Evolutionary conservation across 2,888 invertebrate species (phyloP).

Genomic region (Melieria picta): DNA sequence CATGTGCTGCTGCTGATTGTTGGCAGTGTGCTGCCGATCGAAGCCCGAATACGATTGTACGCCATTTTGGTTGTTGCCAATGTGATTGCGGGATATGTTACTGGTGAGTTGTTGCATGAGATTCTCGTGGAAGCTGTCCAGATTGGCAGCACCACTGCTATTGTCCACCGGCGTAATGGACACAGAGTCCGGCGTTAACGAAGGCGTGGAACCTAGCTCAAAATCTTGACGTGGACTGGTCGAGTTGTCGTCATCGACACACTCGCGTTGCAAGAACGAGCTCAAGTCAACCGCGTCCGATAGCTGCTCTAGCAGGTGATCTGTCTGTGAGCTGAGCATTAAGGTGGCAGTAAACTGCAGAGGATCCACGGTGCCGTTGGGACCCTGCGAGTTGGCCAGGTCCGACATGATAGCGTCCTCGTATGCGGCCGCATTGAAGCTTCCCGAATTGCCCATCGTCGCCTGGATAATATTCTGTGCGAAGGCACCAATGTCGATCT

Average conservation of each 20-base stretch:
- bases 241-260: slow-evolving; percentile 66
- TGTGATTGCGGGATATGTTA: slow-evolving; percentile 55
- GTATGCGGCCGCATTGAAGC: slow-evolving; percentile 70
- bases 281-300: slow-evolving; percentile 83
- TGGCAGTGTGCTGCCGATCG: slow-evolving; percentile 68
- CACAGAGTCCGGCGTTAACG: slow-evolving; percentile 75
- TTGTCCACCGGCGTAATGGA: slow-evolving; percentile 68
- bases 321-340: slow-evolving; percentile 81
- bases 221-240: slow-evolving; percentile 71
- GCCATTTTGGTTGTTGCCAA: slow-evolving; percentile 68
- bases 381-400: slow-evolving; percentile 68
- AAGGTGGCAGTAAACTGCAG: slow-evolving; percentile 84
- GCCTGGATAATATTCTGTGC: slow-evolving; percentile 63
- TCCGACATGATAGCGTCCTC: slow-evolving; percentile 88
- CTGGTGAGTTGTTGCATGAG: slow-evolving; percentile 70
- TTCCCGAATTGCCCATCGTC: slow-evolving; percentile 53
- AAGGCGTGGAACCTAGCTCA: slow-evolving; percentile 78
- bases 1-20: slow-evolving; percentile 59
- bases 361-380: slow-evolving; percentile 75
- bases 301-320: slow-evolving; percentile 79
- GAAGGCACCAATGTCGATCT: slow-evolving; percentile 71
- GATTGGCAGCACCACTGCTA: slow-evolving; percentile 61
- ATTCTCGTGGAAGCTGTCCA: slow-evolving; percentile 82
- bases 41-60: slow-evolving; percentile 51
- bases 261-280: slow-evolving; percentile 77